phyloP scores from a whole-genome alignment of 1,140 invertebrate genomes.

The Aphelenchoides fujianensis region DNA sequence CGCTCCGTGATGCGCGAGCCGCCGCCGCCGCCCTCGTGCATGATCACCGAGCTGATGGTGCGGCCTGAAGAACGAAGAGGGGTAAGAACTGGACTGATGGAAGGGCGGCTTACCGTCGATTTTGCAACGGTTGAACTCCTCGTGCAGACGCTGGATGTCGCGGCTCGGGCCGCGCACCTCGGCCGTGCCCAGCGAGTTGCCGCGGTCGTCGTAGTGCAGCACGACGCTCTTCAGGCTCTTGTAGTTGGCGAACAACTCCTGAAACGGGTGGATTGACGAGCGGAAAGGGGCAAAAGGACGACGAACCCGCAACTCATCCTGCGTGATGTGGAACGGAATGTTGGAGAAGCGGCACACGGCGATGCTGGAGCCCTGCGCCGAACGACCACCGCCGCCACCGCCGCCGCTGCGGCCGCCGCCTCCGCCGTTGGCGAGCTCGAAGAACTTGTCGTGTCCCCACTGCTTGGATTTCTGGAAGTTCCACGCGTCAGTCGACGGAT shows the following conservation, averaged over 20 bases:
- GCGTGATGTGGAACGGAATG: slow-evolving; percentile 17
- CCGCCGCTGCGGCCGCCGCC: neutral
- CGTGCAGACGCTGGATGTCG: neutral
- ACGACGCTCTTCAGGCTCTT: neutral
- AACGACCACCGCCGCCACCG: neutral
- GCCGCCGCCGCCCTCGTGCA: neutral
- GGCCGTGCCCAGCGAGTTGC: slow-evolving; percentile 14
- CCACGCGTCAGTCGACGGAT: neutral
- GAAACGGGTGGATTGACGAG: no score
- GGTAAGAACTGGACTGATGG: neutral
- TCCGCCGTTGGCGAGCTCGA: neutral
- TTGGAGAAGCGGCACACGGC: slow-evolving; percentile 5
- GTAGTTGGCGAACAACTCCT: slow-evolving; percentile 13
- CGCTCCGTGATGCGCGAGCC: no score
- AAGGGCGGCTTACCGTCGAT: slow-evolving; percentile 8
- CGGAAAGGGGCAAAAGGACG: neutral
- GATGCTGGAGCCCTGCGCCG: neutral
- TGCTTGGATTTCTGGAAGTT: slow-evolving; percentile 11
- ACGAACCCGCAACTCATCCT: slow-evolving; percentile 9
- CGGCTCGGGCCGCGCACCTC: slow-evolving; percentile 9
- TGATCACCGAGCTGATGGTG: neutral
- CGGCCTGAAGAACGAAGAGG: neutral
- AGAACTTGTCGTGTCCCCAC: slow-evolving; percentile 13
- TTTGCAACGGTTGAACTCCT: neutral
- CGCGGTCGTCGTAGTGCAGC: slow-evolving; percentile 11